Conservation (phyloP, 2,797 vertebrate genomes). For the Anableps anableps region DNA sequence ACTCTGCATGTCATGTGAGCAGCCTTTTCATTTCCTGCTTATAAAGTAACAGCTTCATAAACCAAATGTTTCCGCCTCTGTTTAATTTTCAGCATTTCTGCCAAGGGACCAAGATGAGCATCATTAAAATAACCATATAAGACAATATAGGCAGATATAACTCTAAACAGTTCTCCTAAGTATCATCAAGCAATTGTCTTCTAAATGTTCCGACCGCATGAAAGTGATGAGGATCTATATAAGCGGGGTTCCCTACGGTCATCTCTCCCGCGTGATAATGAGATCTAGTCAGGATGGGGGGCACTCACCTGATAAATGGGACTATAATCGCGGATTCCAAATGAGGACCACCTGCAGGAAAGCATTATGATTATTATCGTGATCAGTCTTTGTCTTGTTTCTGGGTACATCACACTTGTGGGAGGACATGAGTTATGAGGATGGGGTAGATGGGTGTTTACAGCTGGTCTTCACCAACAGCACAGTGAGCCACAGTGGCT, state of each 20-base stretch:
- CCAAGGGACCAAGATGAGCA: slow-evolving; percentile 12
- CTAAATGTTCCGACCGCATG: slow-evolving; percentile 55
- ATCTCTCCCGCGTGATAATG: slow-evolving; percentile 55
- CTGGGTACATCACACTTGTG: slow-evolving; percentile 58
- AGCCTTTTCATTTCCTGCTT: neutral
- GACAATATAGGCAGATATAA: slow-evolving; percentile 34
- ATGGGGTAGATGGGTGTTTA: slow-evolving; percentile 48
- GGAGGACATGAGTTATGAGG: slow-evolving; percentile 75
- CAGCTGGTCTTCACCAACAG: slow-evolving; percentile 57
- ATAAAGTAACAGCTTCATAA: slow-evolving; percentile 4
- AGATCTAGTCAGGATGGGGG: slow-evolving; percentile 63
- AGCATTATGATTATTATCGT: slow-evolving; percentile 72
- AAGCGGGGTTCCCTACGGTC: slow-evolving; percentile 41
- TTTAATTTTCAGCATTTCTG: slow-evolving; percentile 16
- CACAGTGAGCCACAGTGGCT: slow-evolving; percentile 45
- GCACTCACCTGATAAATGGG: slow-evolving; percentile 75
- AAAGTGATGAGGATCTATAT: slow-evolving; percentile 50
- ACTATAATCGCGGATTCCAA: slow-evolving; percentile 72
- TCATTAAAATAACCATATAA: slow-evolving; percentile 14
- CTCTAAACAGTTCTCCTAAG: slow-evolving; percentile 51
- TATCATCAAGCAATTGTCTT: slow-evolving; percentile 56
- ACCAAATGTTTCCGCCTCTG: slow-evolving; percentile 17
- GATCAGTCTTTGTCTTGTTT: slow-evolving; percentile 76
- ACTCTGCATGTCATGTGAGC: neutral
- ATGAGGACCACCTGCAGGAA: slow-evolving; percentile 74